phyloP scores from a whole-genome alignment of 2,888 invertebrate species.

The Iphiclides podalirius region DNA sequence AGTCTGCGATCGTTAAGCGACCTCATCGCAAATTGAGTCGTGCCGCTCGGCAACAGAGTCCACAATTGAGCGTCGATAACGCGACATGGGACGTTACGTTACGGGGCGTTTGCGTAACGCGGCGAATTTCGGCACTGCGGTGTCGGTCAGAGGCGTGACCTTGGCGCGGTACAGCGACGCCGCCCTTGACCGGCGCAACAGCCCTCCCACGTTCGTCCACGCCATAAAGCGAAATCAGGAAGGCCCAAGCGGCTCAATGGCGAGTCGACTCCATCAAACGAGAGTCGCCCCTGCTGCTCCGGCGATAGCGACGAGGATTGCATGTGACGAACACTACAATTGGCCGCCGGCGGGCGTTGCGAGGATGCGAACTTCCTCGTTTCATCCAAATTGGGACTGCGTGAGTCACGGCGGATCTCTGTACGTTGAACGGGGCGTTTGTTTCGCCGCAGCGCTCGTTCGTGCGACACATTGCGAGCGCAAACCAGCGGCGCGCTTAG shows the following conservation, averaged over 20 bases:
- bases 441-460: no score
- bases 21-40: neutral
- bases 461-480: no score
- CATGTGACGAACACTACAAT: neutral
- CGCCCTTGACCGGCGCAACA: slow-evolving; percentile 41
- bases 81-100: slow-evolving; percentile 1
- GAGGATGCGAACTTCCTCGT: slow-evolving; percentile 28
- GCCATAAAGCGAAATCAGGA: slow-evolving; percentile 35
- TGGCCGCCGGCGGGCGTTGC: slow-evolving; percentile 15
- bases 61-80: neutral
- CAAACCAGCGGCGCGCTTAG: no score
- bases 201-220: slow-evolving; percentile 32
- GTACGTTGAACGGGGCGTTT: no score
- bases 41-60: neutral
- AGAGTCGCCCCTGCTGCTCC: slow-evolving; percentile 1
- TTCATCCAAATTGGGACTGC: slow-evolving; percentile 15
- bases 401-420: slow-evolving; percentile 13
- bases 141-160: slow-evolving; percentile 41
- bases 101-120: slow-evolving; percentile 28
- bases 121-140: slow-evolving; percentile 31
- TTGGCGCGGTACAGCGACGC: slow-evolving; percentile 33
- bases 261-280: no score
- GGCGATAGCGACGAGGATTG: slow-evolving; percentile 6
- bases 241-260: no score
- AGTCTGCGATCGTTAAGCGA: neutral